Evolutionary conservation across 2,888 invertebrate genomes (phyloP), one percentile per base, ranked within the genome.

Genomic region (Rhamphomyia laevipes): DNA sequence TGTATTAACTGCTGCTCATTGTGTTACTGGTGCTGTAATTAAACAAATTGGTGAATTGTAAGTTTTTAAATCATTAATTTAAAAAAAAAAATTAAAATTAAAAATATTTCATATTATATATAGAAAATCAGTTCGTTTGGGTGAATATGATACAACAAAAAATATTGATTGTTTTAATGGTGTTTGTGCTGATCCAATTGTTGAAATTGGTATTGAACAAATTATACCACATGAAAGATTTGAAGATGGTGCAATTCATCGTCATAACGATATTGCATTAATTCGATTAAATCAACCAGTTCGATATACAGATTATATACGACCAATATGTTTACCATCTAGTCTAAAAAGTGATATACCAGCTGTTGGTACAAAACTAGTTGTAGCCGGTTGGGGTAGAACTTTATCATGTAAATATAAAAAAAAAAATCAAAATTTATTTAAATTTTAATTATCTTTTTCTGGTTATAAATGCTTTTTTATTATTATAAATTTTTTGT

Each of bases 201-300:
- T 78, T n/a, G 76, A 82, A 55, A 66, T 84, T 5, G 73, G 73
- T 0, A 68, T 86, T 4, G 82, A 81, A 55, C 72, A 81, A 59
- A 66, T 70, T 45, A 80, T 82, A 17, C 67, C 77, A 0, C 86
- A 88, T 60, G 80, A 81, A 55, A 59, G 67, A 0, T 88, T 86
- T 61, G 64, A 69, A 40, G 76, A 82, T 0, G 58, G 61, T 0
- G 73, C 78, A 44, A 57, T 60, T 0, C 76, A 82, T 60, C 82
- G 84, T 55, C 69, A 74, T 44, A 63, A 86, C 60, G 88, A 88
- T 60, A 84, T 88, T 40, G 87, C 84, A 0, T 66, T 88, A 5
- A 59, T 88, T 11, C 73, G 86, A 40, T 67, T 88, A 10, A 61
- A 73, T 1, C 62, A 65, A 1, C 70, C 77, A 33, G 79, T 81